Base-by-base conservation (phyloP, 1,140 invertebrate species). In the Parasteatoda tepidariorum region DNA sequence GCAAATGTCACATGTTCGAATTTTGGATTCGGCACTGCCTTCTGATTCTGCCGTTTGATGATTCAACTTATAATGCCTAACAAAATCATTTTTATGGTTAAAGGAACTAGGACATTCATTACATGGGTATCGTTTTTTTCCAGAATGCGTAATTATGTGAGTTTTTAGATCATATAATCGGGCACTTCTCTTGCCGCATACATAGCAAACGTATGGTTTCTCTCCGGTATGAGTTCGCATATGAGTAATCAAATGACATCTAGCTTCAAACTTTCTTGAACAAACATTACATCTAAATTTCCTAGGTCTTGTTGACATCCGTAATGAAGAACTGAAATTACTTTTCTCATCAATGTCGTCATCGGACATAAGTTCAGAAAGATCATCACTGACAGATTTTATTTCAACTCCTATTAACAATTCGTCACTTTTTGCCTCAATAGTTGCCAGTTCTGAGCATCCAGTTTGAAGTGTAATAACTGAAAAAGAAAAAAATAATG, bases 191-290 rank as follows among this genome's bases (percentile, higher is more conserved):
- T 81, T 81, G 3, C 95, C 95, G 89, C 95, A 96, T 90, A 95
- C 95, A 89, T 96, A 95, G 91, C 95, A 96, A 90, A 95, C 95
- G 89, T 95, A 96, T 55, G 95, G 95, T 86, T 94, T 90, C 88
- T 96, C 95, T 78, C 95, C 95, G 68, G 95, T 96, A 89, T 97
- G 95, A 59, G 94, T 94, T 83, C 94, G 93, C 75, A 96, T 94
- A 90, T 96, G 95, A 68, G 94, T 66, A 15, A 18, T 13, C 13
- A 76, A 30, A n/a, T 62, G 59, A 22, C 59, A 24, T 48, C 34
- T 76, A 24, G 24, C 34, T 30, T 94, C 89, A 96, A 96, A 85
- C 94, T 94, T 89, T 96, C 96, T 86, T 94, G 94, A 3, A 90
- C 95, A 96, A 89, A 96, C 96, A 90, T 96, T 96, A 91, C 95